Percentiles rank a stretch among this genome's conserved stretches.
Conservation (phyloP, 2,113 vertebrate genomes). For the Pseudopipra pipra region DNA sequence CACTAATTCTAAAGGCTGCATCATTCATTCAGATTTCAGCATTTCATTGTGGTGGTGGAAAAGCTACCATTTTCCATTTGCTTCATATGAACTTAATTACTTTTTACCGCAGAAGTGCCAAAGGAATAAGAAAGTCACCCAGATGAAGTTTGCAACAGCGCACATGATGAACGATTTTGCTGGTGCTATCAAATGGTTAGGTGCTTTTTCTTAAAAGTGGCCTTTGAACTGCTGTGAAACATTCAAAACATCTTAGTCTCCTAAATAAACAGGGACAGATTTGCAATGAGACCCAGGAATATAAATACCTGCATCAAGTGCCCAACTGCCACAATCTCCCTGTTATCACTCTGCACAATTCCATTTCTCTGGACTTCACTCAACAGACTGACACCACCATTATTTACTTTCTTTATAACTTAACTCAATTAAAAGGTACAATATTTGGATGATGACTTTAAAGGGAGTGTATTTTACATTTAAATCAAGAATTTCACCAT, state of each 20-base stretch:
- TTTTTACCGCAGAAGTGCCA: conserved; percentile 6
- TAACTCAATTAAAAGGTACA: not conserved
- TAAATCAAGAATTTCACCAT: not conserved
- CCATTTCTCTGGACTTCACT: not conserved
- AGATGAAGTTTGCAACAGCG: not conserved
- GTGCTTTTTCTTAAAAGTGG: not conserved
- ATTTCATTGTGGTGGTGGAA: conserved; percentile 28
- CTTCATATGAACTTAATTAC: conserved; percentile 38
- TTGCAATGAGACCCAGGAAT: not conserved
- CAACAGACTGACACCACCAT: not conserved
- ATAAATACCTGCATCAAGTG: not conserved
- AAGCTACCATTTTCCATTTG: conserved; percentile 41
- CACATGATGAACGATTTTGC: not conserved
- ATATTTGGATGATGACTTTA: not conserved
- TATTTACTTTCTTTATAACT: not conserved
- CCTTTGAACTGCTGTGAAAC: not conserved
- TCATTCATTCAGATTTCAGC: conserved; percentile 49
- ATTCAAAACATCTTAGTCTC: not conserved
- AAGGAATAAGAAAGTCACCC: not conserved
- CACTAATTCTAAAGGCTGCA: conserved; percentile 55
- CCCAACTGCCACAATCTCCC: not conserved
- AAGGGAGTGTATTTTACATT: not conserved
- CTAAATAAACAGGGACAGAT: not conserved
- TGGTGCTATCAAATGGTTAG: not conserved
- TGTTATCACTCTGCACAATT: not conserved